Evolutionary conservation across 2,888 invertebrate species (phyloP).

Genomic region (Pollenia griseotomentosa): DNA sequence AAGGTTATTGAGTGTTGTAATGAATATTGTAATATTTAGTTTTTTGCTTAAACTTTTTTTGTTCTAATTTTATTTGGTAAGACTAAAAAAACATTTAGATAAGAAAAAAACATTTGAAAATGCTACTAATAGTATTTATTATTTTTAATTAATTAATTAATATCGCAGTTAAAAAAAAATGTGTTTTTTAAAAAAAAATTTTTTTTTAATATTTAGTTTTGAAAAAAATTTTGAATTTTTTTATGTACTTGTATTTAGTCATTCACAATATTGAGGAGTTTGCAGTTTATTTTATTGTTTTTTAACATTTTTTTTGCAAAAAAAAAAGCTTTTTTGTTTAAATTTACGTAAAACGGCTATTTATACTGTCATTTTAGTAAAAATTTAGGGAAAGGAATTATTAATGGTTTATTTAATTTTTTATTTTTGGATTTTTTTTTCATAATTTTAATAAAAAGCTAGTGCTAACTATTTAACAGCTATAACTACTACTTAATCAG

Average conservation of each 20-base stretch:
- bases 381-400: conserved; percentile 39
- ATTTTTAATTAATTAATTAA: conserved; percentile 57
- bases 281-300: conserved; percentile 37
- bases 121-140: conserved; percentile 58
- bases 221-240: conserved; percentile 63
- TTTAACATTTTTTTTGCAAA: conserved; percentile 37
- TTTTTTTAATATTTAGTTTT: conserved; percentile 33
- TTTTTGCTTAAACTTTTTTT: conserved; percentile 27
- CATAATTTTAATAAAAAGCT: conserved; percentile 63
- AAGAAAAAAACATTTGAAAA: conserved; percentile 65
- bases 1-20: conserved; percentile 22
- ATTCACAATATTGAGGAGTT: conserved; percentile 72
- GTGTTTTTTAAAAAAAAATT: conserved; percentile 17
- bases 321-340: conserved; percentile 45
- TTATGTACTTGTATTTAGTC: conserved; percentile 45
- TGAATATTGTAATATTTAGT: conserved; percentile 16
- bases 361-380: conserved; percentile 13
- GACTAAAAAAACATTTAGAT: conserved; percentile 70
- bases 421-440: conserved; percentile 29
- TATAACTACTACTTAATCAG: conserved; percentile 74
- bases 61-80: conserved; percentile 49
- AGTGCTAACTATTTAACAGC: conserved; percentile 73
- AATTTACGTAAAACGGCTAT: conserved; percentile 43
- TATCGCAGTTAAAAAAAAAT: conserved; percentile 67
- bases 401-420: conserved; percentile 41